A percentile compares a stretch with the other conserved stretches of the same genome.
Conservation (phyloP, 1,140 invertebrate genomes). For the Megalonaias nervosa region DNA sequence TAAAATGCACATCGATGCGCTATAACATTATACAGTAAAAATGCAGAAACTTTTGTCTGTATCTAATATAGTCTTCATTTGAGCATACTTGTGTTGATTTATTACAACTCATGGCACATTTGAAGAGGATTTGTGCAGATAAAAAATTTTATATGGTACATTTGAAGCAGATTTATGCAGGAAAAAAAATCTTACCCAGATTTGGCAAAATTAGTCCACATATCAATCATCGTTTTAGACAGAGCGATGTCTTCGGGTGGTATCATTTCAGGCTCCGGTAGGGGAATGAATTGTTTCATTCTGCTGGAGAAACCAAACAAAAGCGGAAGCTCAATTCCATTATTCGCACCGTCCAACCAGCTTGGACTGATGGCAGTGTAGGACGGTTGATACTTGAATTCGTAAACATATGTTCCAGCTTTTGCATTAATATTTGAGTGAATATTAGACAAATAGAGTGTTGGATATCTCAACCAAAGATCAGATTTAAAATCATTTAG, state of each 20-base stretch:
- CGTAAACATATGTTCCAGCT: constrained; percentile 3
- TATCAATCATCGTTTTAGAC: constrained; percentile 19
- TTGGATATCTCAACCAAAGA: not conserved
- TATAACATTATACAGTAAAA: too few relatives aligned
- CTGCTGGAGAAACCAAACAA: constrained; percentile 17
- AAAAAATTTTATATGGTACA: too few relatives aligned
- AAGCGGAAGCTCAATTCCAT: constrained; percentile 29
- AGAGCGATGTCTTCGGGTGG: constrained; percentile 15
- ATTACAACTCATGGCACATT: too few relatives aligned
- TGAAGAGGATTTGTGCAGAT: too few relatives aligned
- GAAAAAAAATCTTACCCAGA: constrained; percentile 25
- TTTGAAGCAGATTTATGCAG: too few relatives aligned
- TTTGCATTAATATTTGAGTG: not conserved
- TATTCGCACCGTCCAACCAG: constrained; percentile 20
- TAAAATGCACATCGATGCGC: too few relatives aligned
- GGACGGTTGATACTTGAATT: constrained; percentile 4
- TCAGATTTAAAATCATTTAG: constrained; percentile 2
- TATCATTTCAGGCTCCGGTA: not conserved
- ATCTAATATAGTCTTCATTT: too few relatives aligned
- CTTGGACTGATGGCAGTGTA: constrained; percentile 2
- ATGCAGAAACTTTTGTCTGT: too few relatives aligned
- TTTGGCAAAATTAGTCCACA: constrained; percentile 45
- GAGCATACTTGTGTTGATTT: too few relatives aligned
- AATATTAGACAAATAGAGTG: not conserved
- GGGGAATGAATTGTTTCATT: not conserved